Evolutionary conservation across 2,797 vertebrate genomes (phyloP).

Genomic region (Chrosomus eos): DNA sequence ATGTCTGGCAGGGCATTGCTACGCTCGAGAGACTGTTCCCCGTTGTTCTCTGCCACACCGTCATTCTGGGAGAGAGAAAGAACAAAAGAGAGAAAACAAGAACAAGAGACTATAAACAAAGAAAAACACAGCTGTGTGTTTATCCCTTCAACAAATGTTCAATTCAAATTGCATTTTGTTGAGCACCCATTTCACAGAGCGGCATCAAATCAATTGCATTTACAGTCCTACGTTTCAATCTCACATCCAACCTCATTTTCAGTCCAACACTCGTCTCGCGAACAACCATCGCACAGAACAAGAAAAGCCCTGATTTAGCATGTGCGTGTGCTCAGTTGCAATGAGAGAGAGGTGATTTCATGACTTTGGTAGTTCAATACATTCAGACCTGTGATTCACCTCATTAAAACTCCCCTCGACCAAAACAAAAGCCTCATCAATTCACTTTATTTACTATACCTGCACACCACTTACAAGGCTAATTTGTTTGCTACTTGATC

Average conservation of each 20-base stretch:
- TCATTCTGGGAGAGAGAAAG: constrained; percentile 77
- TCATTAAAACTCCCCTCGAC: constrained; percentile 70
- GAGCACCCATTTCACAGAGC: constrained; percentile 50
- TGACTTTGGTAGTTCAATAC: constrained; percentile 38
- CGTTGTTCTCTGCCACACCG: constrained; percentile 16
- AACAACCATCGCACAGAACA: constrained; percentile 14
- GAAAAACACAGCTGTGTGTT: constrained; percentile 63
- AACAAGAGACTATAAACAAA: constrained; percentile 46
- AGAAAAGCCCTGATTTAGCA: constrained; percentile 20
- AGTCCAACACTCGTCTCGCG: background rate
- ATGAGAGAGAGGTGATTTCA: constrained; percentile 18
- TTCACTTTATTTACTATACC: constrained; percentile 71
- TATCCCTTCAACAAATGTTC: constrained; percentile 55
- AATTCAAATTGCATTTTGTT: constrained; percentile 57
- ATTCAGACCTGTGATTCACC: constrained; percentile 62
- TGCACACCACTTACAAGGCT: constrained; percentile 54
- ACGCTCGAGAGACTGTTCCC: constrained; percentile 70
- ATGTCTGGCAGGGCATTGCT: constrained; percentile 86
- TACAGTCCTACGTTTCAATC: constrained; percentile 31
- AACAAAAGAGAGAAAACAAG: constrained; percentile 7
- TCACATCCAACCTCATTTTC: constrained; percentile 29
- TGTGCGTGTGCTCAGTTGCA: background rate
- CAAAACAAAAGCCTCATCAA: constrained; percentile 70
- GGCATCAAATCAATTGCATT: constrained; percentile 46
- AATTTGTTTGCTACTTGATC: constrained; percentile 65